Conservation (phyloP, 1,140 invertebrate species). For the Meteorus sp. region DNA sequence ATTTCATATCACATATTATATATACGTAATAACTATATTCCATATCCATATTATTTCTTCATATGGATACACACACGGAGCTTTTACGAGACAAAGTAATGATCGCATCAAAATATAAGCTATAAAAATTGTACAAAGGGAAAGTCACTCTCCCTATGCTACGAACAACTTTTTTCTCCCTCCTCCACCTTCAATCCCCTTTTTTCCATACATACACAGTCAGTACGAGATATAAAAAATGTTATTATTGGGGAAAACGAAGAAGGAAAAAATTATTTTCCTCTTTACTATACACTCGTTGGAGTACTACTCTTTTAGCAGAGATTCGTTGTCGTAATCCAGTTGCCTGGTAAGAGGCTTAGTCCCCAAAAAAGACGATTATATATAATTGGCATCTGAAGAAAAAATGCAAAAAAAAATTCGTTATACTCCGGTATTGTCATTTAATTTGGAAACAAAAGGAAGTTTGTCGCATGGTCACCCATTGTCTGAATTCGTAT, state of each 20-base stretch:
- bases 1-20: background rate
- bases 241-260: slow-evolving; percentile 13
- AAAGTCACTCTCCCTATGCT: background rate
- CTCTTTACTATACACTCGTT: background rate
- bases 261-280: background rate
- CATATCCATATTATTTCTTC: background rate
- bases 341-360: slow-evolving; percentile 35
- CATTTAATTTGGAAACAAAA: background rate
- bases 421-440: too few species aligned
- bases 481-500: too few species aligned
- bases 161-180: background rate
- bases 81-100: slow-evolving; percentile 20
- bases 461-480: background rate
- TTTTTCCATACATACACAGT: too few species aligned
- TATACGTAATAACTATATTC: background rate
- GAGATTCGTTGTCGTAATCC: slow-evolving; percentile 19
- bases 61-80: background rate
- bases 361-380: slow-evolving; percentile 33
- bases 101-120: slow-evolving; percentile 15
- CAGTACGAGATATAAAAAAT: slow-evolving; percentile 20
- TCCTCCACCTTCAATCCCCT: too few species aligned
- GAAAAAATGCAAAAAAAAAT: too few species aligned
- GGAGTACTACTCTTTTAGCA: background rate
- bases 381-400: slow-evolving; percentile 34
- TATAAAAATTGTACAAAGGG: slow-evolving; percentile 20